Percentiles rank a stretch among this genome's conserved stretches.
These are phyloP conservation scores for Tribolium freemani DNA, from an alignment of 2,888 invertebrate species.

Conservation along the genomic window DNA sequence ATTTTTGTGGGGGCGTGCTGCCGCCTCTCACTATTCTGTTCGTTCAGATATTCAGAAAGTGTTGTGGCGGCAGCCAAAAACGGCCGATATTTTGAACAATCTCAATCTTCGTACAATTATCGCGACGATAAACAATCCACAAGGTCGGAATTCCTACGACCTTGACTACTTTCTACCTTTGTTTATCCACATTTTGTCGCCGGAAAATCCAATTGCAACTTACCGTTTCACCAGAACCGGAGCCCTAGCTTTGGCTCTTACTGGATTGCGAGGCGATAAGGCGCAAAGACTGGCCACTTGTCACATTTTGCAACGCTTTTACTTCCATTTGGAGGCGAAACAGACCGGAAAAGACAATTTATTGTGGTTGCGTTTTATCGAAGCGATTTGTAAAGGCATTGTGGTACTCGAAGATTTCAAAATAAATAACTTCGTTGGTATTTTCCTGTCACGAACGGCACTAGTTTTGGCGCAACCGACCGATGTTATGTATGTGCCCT, in stretches of 20 bases:
- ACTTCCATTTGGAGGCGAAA: constrained; percentile 79
- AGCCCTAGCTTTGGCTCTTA: constrained; percentile 78
- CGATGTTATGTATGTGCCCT: constrained; percentile 81
- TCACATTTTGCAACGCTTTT: constrained; percentile 81
- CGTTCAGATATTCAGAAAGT: constrained; percentile 72
- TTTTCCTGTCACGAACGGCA: constrained; percentile 80
- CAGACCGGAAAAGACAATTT: constrained; percentile 76
- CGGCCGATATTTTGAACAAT: constrained; percentile 80
- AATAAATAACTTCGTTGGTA: constrained; percentile 69
- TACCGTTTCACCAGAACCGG: constrained; percentile 79
- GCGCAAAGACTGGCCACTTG: constrained; percentile 81
- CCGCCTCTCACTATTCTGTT: constrained; percentile 83
- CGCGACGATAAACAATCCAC: constrained; percentile 74
- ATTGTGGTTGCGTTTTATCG: constrained; percentile 78
- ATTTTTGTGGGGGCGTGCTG: constrained; percentile 87
- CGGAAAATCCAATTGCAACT: constrained; percentile 81
- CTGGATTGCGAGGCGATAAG: constrained; percentile 78
- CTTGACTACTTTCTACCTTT: constrained; percentile 86
- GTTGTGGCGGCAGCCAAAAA: constrained; percentile 80
- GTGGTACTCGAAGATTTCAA: constrained; percentile 56
- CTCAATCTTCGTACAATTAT: constrained; percentile 76
- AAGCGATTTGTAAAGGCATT: constrained; percentile 75
- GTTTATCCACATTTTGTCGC: constrained; percentile 80
- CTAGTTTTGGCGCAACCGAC: constrained; percentile 81
- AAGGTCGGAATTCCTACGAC: constrained; percentile 76